Evolutionary conservation across 2,113 vertebrate genomes (phyloP).

Genomic region (Boleophthalmus pectinirostris): DNA sequence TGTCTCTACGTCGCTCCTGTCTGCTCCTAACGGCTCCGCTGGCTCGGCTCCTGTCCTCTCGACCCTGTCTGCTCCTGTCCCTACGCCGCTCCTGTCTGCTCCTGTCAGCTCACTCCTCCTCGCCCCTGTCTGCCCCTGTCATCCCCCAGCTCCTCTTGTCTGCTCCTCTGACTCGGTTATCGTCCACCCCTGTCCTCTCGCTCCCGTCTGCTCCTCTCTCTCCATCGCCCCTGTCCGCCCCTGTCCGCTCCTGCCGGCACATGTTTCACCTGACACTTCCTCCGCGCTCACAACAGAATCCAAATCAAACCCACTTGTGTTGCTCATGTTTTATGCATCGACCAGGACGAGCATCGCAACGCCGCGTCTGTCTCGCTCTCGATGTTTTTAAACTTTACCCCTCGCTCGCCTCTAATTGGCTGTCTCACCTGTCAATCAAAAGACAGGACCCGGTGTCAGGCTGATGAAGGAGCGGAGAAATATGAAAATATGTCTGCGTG

Average conservation of each 20-base stretch:
- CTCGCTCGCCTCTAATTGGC: conserved; percentile 59
- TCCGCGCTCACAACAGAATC: conserved; percentile 51
- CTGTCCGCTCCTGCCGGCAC: background rate
- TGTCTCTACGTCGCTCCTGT: too few relatives aligned
- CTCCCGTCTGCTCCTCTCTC: too few relatives aligned
- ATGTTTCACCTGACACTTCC: conserved; percentile 41
- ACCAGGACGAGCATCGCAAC: conserved; percentile 21
- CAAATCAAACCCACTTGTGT: conserved; percentile 54
- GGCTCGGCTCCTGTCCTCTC: too few relatives aligned
- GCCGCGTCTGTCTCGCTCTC: conserved; percentile 23
- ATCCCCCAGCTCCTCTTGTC: too few relatives aligned
- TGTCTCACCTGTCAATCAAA: conserved; percentile 65
- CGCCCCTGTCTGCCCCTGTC: too few relatives aligned
- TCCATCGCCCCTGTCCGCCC: too few relatives aligned
- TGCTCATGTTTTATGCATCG: conserved; percentile 66
- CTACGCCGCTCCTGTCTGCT: too few relatives aligned
- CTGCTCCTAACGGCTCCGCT: too few relatives aligned
- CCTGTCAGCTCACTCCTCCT: too few relatives aligned
- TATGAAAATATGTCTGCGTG: background rate
- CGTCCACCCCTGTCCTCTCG: too few relatives aligned
- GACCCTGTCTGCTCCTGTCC: too few relatives aligned
- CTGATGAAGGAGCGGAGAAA: conserved; percentile 10
- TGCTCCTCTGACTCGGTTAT: too few relatives aligned
- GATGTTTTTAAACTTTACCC: conserved; percentile 23
- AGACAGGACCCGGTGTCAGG: conserved; percentile 27